A percentile compares a stretch with the other conserved stretches of the same genome.
phyloP scores from a whole-genome alignment of 2,113 vertebrate species.

The Seriola dumerili region DNA sequence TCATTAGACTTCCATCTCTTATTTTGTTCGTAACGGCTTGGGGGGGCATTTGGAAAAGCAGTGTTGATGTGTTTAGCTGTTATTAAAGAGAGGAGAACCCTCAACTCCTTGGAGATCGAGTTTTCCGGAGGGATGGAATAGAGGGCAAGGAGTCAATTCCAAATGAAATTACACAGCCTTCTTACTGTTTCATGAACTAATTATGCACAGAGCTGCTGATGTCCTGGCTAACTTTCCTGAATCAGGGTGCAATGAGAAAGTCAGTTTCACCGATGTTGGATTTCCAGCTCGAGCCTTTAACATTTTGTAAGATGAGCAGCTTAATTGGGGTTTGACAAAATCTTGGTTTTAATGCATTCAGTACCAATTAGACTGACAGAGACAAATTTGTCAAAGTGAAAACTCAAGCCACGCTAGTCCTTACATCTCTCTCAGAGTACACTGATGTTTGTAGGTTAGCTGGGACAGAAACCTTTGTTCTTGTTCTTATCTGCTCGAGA shows the following conservation, averaged over 20 bases:
- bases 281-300: conserved; percentile 1
- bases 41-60: conserved; percentile 56
- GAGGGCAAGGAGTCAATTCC: conserved; percentile 72
- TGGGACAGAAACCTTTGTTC: conserved; percentile 32
- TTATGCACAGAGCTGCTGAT: conserved; percentile 62
- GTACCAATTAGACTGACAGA: conserved; percentile 25
- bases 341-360: conserved; percentile 30
- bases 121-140: conserved; percentile 68
- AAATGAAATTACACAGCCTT: conserved; percentile 76
- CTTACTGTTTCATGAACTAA: conserved; percentile 73
- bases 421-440: conserved; percentile 3
- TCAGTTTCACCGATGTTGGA: conserved; percentile 15
- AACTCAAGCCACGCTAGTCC: background rate
- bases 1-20: conserved; percentile 80
- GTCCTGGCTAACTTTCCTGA: conserved; percentile 56
- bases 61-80: conserved; percentile 79
- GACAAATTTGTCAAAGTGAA: conserved; percentile 14
- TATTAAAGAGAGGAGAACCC: conserved; percentile 75
- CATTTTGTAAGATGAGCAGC: conserved; percentile 35
- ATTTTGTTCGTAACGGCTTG: conserved; percentile 71
- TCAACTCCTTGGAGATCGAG: conserved; percentile 71
- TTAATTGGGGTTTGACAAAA: conserved; percentile 44
- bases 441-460: conserved; percentile 20
- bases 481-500: conserved; percentile 22
- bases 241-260: conserved; percentile 24